Percentiles rank a stretch among this genome's conserved stretches.
phyloP scores from a whole-genome alignment of 2,888 invertebrate genomes.

The Amblyjoppa proteus region DNA sequence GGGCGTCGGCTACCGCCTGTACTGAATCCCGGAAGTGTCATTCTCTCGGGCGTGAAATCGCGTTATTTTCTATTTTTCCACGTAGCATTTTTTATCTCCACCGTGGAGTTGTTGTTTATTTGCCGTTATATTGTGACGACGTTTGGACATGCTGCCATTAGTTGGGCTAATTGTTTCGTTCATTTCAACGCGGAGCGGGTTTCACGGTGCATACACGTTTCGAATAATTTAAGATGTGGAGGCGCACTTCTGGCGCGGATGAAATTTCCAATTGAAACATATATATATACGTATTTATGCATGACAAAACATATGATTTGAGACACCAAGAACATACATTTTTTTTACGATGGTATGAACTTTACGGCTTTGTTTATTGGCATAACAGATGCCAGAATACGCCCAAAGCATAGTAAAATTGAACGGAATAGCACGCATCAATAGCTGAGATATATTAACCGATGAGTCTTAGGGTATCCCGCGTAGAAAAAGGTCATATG shows the following conservation, averaged over 20 bases:
- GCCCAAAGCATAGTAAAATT: not conserved
- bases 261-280: too few species aligned
- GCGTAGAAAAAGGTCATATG: too few species aligned
- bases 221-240: not conserved
- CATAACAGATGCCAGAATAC: not conserved
- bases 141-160: not conserved
- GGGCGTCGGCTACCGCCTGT: conserved; percentile 18
- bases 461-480: too few species aligned
- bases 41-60: conserved; percentile 48
- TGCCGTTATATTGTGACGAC: not conserved
- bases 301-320: too few species aligned
- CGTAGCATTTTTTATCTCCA: conserved; percentile 33
- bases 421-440: too few species aligned
- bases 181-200: not conserved
- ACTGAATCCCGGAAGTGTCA: conserved; percentile 27
- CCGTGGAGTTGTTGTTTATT: conserved; percentile 3
- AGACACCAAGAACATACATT: not conserved
- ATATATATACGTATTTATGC: too few species aligned
- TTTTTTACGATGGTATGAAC: not conserved
- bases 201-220: not conserved
- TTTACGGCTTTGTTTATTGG: not conserved
- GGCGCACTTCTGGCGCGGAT: not conserved
- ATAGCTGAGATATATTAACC: too few species aligned
- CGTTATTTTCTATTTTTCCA: conserved; percentile 39
- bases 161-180: too few species aligned